These are phyloP conservation scores for Solea solea DNA, from an alignment of 2,113 vertebrate genomes.

Conservation along the genomic window DNA sequence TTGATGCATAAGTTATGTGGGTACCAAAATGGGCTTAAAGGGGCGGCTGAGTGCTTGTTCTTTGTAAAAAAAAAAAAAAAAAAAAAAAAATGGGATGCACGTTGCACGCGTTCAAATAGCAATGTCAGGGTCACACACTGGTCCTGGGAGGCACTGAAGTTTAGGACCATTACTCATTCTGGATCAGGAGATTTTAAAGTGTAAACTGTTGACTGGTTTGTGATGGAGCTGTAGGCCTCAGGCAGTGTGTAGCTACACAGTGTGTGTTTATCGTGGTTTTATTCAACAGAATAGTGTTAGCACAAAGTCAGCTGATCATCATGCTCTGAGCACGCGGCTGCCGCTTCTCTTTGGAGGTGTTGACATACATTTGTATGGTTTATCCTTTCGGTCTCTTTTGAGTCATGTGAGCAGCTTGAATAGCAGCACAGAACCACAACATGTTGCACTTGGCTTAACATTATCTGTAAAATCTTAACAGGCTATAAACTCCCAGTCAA, in stretches of 20 bases:
- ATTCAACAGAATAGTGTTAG: slow-evolving; percentile 58
- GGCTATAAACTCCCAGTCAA: neutral
- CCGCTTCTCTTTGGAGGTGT: slow-evolving; percentile 8
- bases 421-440: slow-evolving; percentile 7
- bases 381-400: slow-evolving; percentile 13
- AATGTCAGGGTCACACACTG: slow-evolving; percentile 4
- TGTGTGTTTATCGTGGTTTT: slow-evolving; percentile 19
- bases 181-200: slow-evolving; percentile 38
- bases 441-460: slow-evolving; percentile 16
- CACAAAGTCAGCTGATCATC: slow-evolving; percentile 50
- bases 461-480: slow-evolving; percentile 32
- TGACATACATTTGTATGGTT: slow-evolving; percentile 33
- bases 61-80: neutral
- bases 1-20: slow-evolving; percentile 41
- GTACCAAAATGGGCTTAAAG: slow-evolving; percentile 17
- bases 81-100: too few relatives aligned
- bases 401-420: slow-evolving; percentile 29
- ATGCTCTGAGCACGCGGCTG: slow-evolving; percentile 2
- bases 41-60: neutral
- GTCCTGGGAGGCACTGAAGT: slow-evolving; percentile 11
- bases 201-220: slow-evolving; percentile 51
- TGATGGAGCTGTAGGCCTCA: slow-evolving; percentile 11
- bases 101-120: too few relatives aligned
- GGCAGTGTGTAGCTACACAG: slow-evolving; percentile 11
- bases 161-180: slow-evolving; percentile 32